Percentiles rank a stretch among this genome's conserved stretches.
These are phyloP conservation scores for Habroteleia sp. DNA, from an alignment of 2,888 invertebrate species.

Conservation along the genomic window DNA sequence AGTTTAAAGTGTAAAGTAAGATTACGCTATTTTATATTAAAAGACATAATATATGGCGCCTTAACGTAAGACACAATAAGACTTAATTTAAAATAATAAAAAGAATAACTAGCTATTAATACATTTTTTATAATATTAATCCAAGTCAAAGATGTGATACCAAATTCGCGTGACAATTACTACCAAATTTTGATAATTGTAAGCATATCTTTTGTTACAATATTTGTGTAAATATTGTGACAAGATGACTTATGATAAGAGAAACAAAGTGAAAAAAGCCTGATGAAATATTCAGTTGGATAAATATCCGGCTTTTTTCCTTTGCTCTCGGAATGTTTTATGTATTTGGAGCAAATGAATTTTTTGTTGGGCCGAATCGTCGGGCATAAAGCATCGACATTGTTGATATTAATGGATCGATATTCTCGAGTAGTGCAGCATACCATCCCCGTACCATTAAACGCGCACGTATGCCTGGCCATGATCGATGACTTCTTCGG, in stretches of 20 bases:
- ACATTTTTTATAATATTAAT: too few relatives aligned
- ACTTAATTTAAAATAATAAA: too few relatives aligned
- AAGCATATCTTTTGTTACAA: too few relatives aligned
- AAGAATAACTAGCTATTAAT: too few relatives aligned
- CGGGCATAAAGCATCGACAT: conserved; percentile 64
- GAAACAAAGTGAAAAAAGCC: conserved; percentile 26
- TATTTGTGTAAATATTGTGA: conserved; percentile 39
- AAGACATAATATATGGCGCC: too few relatives aligned
- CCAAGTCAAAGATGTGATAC: too few relatives aligned
- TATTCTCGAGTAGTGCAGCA: conserved; percentile 66
- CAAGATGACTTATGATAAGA: conserved; percentile 8
- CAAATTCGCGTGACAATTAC: too few relatives aligned
- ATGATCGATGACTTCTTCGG: conserved; percentile 75
- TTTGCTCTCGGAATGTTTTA: conserved; percentile 35
- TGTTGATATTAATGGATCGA: conserved; percentile 72
- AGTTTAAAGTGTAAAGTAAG: too few relatives aligned
- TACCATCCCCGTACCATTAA: conserved; percentile 69
- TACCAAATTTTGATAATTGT: too few relatives aligned
- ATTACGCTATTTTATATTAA: too few relatives aligned
- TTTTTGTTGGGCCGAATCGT: conserved; percentile 45
- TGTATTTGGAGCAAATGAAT: conserved; percentile 57
- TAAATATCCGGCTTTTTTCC: conserved; percentile 16
- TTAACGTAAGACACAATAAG: too few relatives aligned
- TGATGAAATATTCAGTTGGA: conserved; percentile 37
- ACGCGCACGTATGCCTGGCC: conserved; percentile 67